phyloP scores from a whole-genome alignment of 1,140 invertebrate genomes.

The Diachasma alloeum region DNA sequence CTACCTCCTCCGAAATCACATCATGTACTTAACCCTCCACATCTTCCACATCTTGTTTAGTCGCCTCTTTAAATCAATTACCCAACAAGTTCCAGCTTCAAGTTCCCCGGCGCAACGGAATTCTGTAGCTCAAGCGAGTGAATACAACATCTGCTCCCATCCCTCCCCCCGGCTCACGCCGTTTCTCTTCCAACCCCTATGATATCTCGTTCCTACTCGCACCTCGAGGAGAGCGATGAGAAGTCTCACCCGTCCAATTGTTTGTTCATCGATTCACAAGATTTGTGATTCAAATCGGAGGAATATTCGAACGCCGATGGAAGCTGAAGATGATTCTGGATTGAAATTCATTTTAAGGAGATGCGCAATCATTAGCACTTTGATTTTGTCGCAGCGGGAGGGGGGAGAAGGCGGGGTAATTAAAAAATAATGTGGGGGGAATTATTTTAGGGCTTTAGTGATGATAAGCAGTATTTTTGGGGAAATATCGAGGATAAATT shows the following conservation, averaged over 20 bases:
- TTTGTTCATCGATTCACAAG: not conserved
- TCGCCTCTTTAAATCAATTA: constrained; percentile 45
- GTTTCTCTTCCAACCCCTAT: not conserved
- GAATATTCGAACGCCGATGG: not conserved
- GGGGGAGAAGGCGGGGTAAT: no score
- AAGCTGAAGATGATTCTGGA: not conserved
- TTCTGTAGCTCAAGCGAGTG: not conserved
- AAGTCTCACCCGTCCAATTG: not conserved
- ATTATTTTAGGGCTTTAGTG: no score
- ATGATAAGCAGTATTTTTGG: no score
- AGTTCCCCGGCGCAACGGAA: not conserved
- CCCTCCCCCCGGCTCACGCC: not conserved
- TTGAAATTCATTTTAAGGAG: not conserved
- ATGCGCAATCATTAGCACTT: not conserved
- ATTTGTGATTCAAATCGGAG: not conserved
- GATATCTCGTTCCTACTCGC: not conserved
- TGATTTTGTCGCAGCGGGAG: no score
- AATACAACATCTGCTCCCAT: constrained; percentile 3
- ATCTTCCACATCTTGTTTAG: constrained; percentile 39
- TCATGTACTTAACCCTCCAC: not conserved
- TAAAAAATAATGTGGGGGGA: no score
- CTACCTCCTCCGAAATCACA: not conserved
- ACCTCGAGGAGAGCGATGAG: not conserved
- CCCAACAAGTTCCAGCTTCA: constrained; percentile 4
- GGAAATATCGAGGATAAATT: no score